Evolutionary conservation across 2,113 vertebrate genomes (phyloP), one percentile per base, ranked within the genome.

Genomic region (Megaleporinus macrocephalus): DNA sequence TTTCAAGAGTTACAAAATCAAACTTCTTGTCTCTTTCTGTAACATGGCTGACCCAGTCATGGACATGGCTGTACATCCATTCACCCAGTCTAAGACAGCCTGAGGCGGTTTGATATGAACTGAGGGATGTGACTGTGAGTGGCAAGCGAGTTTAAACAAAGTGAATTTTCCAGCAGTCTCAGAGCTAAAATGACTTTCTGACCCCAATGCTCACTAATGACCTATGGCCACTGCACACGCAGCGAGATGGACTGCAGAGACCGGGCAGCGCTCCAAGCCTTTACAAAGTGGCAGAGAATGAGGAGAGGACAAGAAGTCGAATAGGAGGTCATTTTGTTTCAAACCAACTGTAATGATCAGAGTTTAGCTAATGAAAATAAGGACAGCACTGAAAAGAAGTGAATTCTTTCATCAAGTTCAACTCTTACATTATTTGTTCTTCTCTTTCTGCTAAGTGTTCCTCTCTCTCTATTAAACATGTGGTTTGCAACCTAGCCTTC

Each of bases 71-170:
- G 13, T 16, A 63, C 27, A 63, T 29, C 13, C 26, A 63, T 27
- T 29, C n/a, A n/a, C n/a, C n/a, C n/a, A 61, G n/a, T 49, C 22
- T 73, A 27, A 44, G 22, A n/a, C 22, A 10, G 30, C 76, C 20
- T 74, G 26, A 49, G 73, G 30, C 0, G 7, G 6, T 74, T 69
- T n/a, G 29, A 55, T 24, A 76, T 76, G 73, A 66, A 27, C 51
- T 41, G 22, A 62, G 41, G 30, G 51, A 69, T 70, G 41, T 82
- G 29, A 76, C 74, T 53, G 15, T 27, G 44, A 74, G 79, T 74
- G 63, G 27, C 51, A 29, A 78, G 69, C 44, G 29, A 62, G 20
- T 15, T 76, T 22, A 55, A 73, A 57, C 9, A 22, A 57, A 71
- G 29, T 76, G 57, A 74, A 78, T 49, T 78, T 68, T 68, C 62